These are phyloP conservation scores for Conger conger DNA, from an alignment of 2,113 vertebrate genomes.

Conservation along the genomic window DNA sequence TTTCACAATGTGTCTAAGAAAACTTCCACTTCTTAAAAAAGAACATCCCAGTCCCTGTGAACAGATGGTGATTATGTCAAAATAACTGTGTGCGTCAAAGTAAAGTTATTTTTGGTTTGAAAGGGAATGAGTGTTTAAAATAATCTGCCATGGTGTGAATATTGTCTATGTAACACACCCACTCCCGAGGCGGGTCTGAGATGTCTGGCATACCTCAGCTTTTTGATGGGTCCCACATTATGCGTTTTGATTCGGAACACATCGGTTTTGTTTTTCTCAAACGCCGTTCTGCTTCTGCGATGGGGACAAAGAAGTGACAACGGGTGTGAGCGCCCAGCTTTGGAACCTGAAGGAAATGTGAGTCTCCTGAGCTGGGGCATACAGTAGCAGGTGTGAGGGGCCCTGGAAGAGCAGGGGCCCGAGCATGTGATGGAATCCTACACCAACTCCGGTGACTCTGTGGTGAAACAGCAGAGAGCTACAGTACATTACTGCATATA, in stretches of 20 bases:
- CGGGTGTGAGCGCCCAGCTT: constrained; percentile 28
- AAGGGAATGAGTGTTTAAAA: background rate
- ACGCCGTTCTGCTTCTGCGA: constrained; percentile 89
- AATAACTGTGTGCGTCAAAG: background rate
- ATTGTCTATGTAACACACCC: background rate
- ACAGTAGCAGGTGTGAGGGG: background rate
- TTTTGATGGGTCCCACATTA: constrained; percentile 90
- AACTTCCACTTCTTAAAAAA: background rate
- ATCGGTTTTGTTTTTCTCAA: constrained; percentile 92
- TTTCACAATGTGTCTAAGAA: background rate
- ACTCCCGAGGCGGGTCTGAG: background rate
- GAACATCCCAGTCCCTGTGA: background rate
- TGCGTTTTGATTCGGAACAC: constrained; percentile 97
- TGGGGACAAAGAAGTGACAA: constrained; percentile 30
- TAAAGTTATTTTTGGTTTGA: background rate
- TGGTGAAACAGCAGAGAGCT: background rate
- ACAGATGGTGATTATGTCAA: constrained; percentile 15
- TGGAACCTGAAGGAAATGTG: background rate
- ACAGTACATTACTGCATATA: background rate
- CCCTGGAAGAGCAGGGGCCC: constrained; percentile 30
- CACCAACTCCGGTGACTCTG: constrained; percentile 20
- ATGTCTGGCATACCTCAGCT: constrained; percentile 79
- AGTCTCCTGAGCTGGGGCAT: background rate
- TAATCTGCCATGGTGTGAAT: background rate
- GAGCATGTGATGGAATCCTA: constrained; percentile 31